Evolutionary conservation across 2,113 vertebrate species (phyloP).

Genomic region (Calyptomena viridis): DNA sequence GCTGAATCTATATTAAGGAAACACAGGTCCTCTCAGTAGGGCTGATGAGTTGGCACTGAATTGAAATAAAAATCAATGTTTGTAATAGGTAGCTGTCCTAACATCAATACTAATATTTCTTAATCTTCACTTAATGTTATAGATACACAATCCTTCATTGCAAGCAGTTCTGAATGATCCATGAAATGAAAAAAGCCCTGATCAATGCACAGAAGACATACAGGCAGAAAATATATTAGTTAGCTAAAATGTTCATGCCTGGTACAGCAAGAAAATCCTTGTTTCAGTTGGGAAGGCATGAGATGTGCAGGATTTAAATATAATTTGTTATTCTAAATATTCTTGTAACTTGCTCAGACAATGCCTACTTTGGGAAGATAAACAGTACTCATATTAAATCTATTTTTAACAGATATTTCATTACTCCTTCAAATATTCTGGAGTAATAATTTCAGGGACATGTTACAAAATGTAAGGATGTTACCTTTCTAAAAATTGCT

Average conservation of each 20-base stretch:
- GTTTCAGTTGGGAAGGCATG: background rate
- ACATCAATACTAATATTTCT: conserved; percentile 45
- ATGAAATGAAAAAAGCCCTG: background rate
- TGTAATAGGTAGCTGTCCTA: conserved; percentile 29
- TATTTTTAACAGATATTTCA: background rate
- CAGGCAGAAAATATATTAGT: background rate
- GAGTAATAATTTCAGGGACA: background rate
- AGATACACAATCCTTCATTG: background rate
- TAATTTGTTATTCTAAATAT: background rate
- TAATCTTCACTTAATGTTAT: conserved; percentile 36
- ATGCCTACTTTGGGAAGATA: background rate
- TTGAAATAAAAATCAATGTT: conserved; percentile 49
- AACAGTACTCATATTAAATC: background rate
- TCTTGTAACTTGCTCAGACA: background rate
- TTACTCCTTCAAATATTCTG: background rate
- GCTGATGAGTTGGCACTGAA: conserved; percentile 6
- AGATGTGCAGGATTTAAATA: background rate
- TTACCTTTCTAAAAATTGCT: background rate
- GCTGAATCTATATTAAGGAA: conserved; percentile 15
- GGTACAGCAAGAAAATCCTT: background rate
- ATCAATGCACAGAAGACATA: background rate
- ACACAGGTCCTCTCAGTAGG: background rate
- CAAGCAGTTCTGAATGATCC: background rate
- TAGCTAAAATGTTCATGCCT: background rate
- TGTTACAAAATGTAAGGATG: background rate